A percentile compares a stretch with the other conserved stretches of the same genome.
Conservation (phyloP, 2,113 vertebrate species). For the Aptenodytes patagonicus region DNA sequence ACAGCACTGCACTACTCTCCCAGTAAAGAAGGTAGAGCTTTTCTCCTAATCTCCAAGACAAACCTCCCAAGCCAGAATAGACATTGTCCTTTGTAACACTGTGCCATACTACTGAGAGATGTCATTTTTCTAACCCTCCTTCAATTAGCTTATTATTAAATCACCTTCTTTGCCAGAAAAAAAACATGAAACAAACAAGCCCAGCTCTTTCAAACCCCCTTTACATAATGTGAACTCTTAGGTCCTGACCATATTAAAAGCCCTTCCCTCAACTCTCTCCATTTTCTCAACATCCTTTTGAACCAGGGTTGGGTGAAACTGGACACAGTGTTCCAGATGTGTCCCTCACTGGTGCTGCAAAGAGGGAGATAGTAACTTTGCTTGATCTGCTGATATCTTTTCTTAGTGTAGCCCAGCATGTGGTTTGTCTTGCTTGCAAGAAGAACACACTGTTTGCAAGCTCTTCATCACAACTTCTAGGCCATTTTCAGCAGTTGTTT, state of each 20-base stretch:
- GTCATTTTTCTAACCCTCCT: not conserved
- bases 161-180: not conserved
- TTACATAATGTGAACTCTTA: not conserved
- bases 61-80: not conserved
- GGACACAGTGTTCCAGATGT: not conserved
- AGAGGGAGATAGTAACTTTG: not conserved
- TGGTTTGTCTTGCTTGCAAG: not conserved
- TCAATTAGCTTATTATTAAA: not conserved
- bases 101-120: not conserved
- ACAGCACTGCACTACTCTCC: not conserved
- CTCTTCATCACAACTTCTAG: not conserved
- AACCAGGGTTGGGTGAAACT: not conserved
- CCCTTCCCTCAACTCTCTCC: not conserved
- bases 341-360: not conserved
- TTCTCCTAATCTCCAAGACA: not conserved
- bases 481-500: not conserved
- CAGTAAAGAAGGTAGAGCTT: not conserved
- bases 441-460: not conserved
- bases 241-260: not conserved
- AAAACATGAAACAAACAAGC: not conserved
- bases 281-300: not conserved
- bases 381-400: not conserved
- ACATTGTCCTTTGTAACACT: not conserved
- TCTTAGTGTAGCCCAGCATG: not conserved
- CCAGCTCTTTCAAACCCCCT: not conserved